A percentile compares a stretch with the other conserved stretches of the same genome.
Evolutionary conservation across 2,797 vertebrate species (phyloP).

Genomic region (Gambelia wislizenii): DNA sequence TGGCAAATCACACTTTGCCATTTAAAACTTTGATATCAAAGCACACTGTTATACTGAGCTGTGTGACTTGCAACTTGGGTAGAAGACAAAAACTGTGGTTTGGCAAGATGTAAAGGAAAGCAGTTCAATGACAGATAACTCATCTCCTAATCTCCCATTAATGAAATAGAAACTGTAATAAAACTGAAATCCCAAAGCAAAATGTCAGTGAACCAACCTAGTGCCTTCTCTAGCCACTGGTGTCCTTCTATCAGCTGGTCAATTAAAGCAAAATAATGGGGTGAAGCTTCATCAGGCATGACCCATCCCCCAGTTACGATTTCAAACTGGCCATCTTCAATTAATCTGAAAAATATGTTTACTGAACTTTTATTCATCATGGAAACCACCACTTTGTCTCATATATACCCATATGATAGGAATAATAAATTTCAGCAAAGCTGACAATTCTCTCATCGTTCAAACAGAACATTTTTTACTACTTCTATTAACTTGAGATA

Average conservation of each 20-base stretch:
- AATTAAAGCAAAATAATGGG: conserved; percentile 91
- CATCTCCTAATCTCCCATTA: background rate
- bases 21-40: background rate
- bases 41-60: background rate
- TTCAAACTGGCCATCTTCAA: conserved; percentile 88
- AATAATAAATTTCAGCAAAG: background rate
- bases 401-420: background rate
- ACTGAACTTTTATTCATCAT: conserved; percentile 24
- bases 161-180: background rate
- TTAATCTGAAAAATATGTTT: conserved; percentile 80
- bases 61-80: background rate
- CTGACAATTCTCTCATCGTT: background rate
- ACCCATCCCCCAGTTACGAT: conserved; percentile 95
- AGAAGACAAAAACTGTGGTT: background rate
- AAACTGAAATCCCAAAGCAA: background rate
- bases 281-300: conserved; percentile 91
- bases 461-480: background rate
- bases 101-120: background rate
- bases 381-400: background rate
- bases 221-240: conserved; percentile 91
- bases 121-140: background rate
- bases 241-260: conserved; percentile 94
- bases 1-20: background rate
- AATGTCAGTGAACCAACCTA: conserved; percentile 77
- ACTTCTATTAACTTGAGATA: background rate